Evolutionary conservation across 2,797 vertebrate species (phyloP).

Genomic region (Urosaurus nigricauda): DNA sequence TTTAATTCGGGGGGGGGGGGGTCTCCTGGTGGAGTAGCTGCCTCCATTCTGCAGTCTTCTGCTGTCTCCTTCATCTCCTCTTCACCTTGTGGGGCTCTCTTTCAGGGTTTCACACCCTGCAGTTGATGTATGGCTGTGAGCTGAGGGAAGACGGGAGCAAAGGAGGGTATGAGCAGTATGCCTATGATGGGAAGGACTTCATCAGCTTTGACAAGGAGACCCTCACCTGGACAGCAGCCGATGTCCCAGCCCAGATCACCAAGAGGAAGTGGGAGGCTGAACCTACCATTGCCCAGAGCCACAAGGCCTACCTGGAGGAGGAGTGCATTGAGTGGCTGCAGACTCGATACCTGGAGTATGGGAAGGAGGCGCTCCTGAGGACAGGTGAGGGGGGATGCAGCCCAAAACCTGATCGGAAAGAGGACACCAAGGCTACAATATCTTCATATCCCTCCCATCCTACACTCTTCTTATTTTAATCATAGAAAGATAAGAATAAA

Average conservation of each 20-base stretch:
- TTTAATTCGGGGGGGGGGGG: too few species aligned
- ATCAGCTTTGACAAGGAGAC: background rate
- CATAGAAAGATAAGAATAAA: too few species aligned
- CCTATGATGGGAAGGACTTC: background rate
- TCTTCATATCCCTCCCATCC: too few species aligned
- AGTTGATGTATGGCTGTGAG: background rate
- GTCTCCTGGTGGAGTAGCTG: too few species aligned
- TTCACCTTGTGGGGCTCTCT: too few species aligned
- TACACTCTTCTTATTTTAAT: too few species aligned
- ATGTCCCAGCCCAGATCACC: background rate
- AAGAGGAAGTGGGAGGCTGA: background rate
- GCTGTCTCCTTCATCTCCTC: too few species aligned
- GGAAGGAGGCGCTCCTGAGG: too few species aligned
- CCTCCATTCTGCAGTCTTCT: too few species aligned
- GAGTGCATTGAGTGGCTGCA: background rate
- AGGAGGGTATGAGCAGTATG: background rate
- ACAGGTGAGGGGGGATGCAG: too few species aligned
- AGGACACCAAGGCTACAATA: too few species aligned
- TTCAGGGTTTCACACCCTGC: constrained; percentile 32
- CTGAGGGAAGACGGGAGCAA: background rate
- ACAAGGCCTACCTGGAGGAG: background rate
- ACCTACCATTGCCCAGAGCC: background rate
- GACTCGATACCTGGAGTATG: background rate
- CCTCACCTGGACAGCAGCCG: background rate
- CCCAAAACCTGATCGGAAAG: too few species aligned